Conservation (phyloP, 2,113 vertebrate genomes). For the Brevimyrus niger region DNA sequence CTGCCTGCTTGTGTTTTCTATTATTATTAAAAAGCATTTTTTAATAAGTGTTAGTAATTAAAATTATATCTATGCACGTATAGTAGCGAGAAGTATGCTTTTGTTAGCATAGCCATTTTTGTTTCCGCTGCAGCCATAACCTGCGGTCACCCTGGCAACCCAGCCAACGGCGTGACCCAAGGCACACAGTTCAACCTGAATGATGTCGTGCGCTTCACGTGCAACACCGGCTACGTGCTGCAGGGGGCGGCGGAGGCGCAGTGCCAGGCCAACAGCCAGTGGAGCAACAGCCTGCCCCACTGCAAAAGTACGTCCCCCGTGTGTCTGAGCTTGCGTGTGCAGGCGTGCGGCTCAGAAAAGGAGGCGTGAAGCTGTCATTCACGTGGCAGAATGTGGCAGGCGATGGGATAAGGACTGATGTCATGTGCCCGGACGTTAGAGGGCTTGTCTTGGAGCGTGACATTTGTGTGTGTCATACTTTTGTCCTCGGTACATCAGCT, state of each 20-base stretch:
- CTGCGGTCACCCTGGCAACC: slow-evolving; percentile 92
- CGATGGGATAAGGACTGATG: slow-evolving; percentile 33
- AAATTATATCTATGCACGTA: neutral
- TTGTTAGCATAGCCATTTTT: neutral
- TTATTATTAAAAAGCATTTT: neutral
- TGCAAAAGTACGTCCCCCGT: slow-evolving; percentile 77
- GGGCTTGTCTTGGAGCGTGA: slow-evolving; percentile 35
- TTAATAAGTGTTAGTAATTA: neutral
- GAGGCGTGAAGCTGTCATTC: neutral
- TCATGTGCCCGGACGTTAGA: slow-evolving; percentile 36
- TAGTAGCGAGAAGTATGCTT: neutral
- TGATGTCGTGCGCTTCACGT: slow-evolving; percentile 80
- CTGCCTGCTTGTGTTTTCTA: neutral
- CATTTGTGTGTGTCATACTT: slow-evolving; percentile 10
- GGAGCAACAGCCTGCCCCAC: slow-evolving; percentile 79
- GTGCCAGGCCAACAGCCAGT: slow-evolving; percentile 87
- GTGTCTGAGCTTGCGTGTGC: neutral
- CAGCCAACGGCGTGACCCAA: slow-evolving; percentile 80
- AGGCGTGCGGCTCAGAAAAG: slow-evolving; percentile 11
- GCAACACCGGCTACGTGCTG: slow-evolving; percentile 78
- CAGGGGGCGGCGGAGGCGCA: slow-evolving; percentile 74
- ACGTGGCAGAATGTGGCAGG: slow-evolving; percentile 24
- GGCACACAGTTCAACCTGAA: slow-evolving; percentile 93
- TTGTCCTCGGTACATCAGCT: neutral
- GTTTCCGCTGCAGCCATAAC: slow-evolving; percentile 73